Base-by-base conservation (phyloP, 2,113 vertebrate species). In the Vanacampus margaritifer region DNA sequence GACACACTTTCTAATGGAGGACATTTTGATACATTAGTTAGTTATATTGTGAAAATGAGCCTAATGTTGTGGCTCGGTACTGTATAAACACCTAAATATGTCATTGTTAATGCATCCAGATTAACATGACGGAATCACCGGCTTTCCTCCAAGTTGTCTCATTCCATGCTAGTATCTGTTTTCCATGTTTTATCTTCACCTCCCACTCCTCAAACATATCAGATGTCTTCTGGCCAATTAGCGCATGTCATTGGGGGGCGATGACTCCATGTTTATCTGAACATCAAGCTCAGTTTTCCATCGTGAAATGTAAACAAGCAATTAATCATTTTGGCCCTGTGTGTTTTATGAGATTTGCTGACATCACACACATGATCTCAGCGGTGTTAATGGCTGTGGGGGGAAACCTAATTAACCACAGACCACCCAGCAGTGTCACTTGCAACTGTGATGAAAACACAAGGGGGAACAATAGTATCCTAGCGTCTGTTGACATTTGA, bases 331-430 rank as follows among this genome's bases (percentile, higher is more conserved):
- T 65, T 46, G 24, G 43, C 64, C 24, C 35, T n/a, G 37, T 43
- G 60, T 62, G 50, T 67, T 67, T 67, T 36, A 36, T n/a, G 56
- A 23, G 58, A 46, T 60, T 41, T 57, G 63, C 19, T 60, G 56
- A 81, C 54, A 68, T 75, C 71, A 71, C 39, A 41, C n/a, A 14
- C 23, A 68, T 79, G 67, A 81, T 65, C 62, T 75, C 72, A 75
- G 32, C 24, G 21, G 17, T 54, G 64, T 41, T 63, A 61, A 73
- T 65, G 41, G 35, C 53, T 57, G 12, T 64, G 54, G 17, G 3
- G 57, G 28, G 4, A 58, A n/a, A 13, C 65, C 58, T 21, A 12
- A 69, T 75, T 68, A 63, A 4, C 69, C 71, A 11, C 50, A 66
- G 65, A 66, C 64, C 69, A 53, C 43, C 46, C 37, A 13, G 6